Evolutionary conservation across 2,113 vertebrate genomes (phyloP).

Genomic region (Nycticebus coucang): DNA sequence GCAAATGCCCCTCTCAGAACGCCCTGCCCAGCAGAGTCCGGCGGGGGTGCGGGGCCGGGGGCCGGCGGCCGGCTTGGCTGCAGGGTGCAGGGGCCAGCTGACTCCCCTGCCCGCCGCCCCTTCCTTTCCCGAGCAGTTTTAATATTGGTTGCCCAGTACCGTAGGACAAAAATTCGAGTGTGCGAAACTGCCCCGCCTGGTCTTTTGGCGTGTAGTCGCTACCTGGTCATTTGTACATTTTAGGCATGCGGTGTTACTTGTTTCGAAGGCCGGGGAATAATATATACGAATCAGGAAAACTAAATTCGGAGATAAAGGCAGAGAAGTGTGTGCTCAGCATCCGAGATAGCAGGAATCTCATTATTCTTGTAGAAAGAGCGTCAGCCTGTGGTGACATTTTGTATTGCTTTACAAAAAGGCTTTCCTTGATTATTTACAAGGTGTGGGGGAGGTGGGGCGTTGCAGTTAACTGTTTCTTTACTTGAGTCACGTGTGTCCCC

Average conservation of each 20-base stretch:
- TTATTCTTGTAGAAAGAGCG: conserved; percentile 89
- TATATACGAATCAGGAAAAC: conserved; percentile 64
- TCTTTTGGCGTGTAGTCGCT: background rate
- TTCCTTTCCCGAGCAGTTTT: conserved; percentile 23
- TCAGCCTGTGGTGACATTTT: conserved; percentile 88
- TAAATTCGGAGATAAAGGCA: conserved; percentile 75
- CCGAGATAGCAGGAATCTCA: conserved; percentile 46
- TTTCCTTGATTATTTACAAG: conserved; percentile 62
- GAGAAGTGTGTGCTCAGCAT: conserved; percentile 73
- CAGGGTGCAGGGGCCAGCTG: background rate
- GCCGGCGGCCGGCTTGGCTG: background rate
- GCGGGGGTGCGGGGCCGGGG: too few relatives aligned
- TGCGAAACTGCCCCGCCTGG: background rate
- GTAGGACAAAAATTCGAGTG: background rate
- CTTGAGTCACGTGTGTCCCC: background rate
- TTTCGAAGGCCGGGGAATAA: conserved; percentile 61
- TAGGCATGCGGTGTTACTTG: conserved; percentile 33
- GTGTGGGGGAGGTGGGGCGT: conserved; percentile 45
- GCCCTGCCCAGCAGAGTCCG: background rate
- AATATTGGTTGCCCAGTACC: background rate
- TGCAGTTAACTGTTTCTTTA: conserved; percentile 71
- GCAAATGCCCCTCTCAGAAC: background rate
- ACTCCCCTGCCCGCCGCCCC: background rate
- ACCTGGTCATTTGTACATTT: background rate
- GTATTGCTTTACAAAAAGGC: conserved; percentile 82